Evolutionary conservation across 92 coral and sea anemone species (phyloP).

Genomic region (Zoanthus gigantus): DNA sequence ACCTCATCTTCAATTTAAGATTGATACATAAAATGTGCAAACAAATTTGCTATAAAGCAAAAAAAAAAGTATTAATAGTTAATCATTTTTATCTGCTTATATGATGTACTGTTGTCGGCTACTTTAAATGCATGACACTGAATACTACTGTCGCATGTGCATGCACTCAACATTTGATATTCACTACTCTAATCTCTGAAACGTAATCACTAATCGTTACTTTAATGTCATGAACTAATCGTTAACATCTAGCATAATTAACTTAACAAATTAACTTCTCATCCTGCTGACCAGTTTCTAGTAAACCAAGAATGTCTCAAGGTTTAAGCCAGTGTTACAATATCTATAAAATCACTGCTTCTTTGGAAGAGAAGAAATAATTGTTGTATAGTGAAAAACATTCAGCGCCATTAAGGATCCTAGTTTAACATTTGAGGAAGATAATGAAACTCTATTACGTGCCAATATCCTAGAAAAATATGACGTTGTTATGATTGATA

Average conservation of each 20-base stretch:
- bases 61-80: no score
- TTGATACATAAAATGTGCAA: background rate
- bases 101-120: no score
- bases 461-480: no score
- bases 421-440: no score
- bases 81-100: no score
- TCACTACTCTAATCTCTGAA: background rate
- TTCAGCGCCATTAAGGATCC: no score
- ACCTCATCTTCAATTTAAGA: background rate
- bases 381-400: no score
- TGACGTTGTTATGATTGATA: no score
- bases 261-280: background rate
- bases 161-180: background rate
- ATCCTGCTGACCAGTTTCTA: background rate
- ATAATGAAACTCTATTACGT: no score
- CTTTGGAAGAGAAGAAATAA: no score
- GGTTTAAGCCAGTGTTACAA: background rate
- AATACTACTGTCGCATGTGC: background rate
- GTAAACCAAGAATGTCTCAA: background rate
- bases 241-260: background rate
- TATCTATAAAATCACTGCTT: background rate
- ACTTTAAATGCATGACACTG: background rate
- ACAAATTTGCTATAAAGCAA: no score
- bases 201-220: background rate
- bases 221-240: background rate